phyloP scores from a whole-genome alignment of 2,888 invertebrate species.

The Melipona bicolor region DNA sequence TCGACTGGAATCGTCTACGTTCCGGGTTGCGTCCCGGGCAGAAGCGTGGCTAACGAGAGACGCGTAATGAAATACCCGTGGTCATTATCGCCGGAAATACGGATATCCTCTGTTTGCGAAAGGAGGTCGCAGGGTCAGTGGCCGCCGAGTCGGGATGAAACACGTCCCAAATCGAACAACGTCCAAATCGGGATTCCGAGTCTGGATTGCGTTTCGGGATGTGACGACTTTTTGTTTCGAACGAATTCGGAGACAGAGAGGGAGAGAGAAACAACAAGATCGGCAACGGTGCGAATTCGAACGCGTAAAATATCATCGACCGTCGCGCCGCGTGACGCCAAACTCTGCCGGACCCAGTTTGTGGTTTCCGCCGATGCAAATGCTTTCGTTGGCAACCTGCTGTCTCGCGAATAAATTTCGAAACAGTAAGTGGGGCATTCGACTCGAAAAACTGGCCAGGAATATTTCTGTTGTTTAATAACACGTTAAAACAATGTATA shows the following conservation, averaged over 20 bases:
- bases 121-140: neutral
- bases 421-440: conserved; percentile 31
- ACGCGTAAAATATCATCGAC: conserved; percentile 21
- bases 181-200: neutral
- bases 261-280: neutral
- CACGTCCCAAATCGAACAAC: neutral
- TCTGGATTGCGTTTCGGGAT: neutral
- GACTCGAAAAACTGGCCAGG: no score
- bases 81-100: conserved; percentile 33
- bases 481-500: no score
- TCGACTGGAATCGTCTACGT: neutral
- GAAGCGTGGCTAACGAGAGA: conserved; percentile 20
- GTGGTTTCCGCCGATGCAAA: conserved; percentile 57
- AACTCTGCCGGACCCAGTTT: neutral
- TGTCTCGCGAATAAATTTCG: conserved; percentile 59
- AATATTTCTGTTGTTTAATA: no score
- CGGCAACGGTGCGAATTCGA: neutral
- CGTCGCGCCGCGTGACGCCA: neutral
- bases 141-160: neutral
- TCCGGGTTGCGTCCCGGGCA: conserved; percentile 2
- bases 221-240: neutral
- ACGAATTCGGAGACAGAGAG: neutral
- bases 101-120: conserved; percentile 15
- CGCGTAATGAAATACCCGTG: conserved; percentile 21
- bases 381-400: conserved; percentile 36